These are phyloP conservation scores for Plebejus argus DNA, from an alignment of 2,888 invertebrate genomes.

Conservation along the genomic window DNA sequence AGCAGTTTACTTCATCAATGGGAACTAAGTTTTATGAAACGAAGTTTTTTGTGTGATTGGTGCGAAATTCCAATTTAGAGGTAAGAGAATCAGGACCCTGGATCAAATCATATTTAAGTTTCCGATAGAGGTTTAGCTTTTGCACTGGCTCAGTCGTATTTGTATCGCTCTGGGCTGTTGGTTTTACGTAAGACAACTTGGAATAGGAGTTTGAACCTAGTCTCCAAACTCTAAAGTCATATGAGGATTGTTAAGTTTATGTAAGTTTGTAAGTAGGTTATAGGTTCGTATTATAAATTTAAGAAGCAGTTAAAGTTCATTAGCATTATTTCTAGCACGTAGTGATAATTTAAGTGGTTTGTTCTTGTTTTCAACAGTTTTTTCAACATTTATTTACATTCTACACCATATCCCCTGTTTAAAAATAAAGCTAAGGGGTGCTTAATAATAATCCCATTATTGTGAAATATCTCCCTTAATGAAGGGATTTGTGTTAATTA, in stretches of 20 bases:
- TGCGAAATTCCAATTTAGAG: background rate
- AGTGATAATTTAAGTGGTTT: no score
- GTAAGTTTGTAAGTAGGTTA: background rate
- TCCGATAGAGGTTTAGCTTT: constrained; percentile 15
- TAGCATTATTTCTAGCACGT: no score
- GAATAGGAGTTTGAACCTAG: background rate
- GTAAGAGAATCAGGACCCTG: background rate
- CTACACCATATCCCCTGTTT: no score
- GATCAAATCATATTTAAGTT: constrained; percentile 26
- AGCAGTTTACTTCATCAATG: no score
- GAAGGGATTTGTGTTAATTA: constrained; percentile 9
- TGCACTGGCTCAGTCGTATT: background rate
- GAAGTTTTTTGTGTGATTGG: no score
- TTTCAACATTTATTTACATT: no score
- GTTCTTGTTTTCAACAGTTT: no score
- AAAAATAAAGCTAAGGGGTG: background rate
- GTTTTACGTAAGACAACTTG: background rate
- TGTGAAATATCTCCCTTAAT: background rate
- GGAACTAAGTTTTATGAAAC: no score
- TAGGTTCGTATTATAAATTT: background rate
- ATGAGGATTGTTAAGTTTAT: background rate
- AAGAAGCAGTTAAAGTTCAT: background rate
- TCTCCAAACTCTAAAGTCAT: background rate
- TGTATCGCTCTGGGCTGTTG: constrained; percentile 20
- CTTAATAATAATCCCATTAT: background rate